Evolutionary conservation across 35 echinoderm and acorn worm genomes (phyloP).

Genomic region (Nesometra sesokonis): DNA sequence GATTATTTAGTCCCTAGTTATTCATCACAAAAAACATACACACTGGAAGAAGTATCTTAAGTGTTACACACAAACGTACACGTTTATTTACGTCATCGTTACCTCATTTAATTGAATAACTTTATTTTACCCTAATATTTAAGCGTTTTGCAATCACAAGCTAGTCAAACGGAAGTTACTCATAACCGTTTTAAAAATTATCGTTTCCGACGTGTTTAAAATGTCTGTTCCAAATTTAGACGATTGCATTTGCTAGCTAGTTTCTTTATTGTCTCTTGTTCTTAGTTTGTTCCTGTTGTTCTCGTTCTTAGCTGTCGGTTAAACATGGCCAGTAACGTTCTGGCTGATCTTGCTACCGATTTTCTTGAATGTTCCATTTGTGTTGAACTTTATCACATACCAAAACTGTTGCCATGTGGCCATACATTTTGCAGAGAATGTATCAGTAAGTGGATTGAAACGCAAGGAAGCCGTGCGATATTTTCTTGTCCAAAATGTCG

Average conservation of each 20-base stretch:
- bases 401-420: neutral
- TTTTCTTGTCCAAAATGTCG: neutral
- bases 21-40: too few species aligned
- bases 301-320: neutral
- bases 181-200: neutral
- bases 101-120: neutral
- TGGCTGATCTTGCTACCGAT: neutral
- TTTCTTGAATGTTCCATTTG: neutral
- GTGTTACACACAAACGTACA: too few species aligned
- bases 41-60: too few species aligned
- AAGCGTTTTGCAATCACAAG: neutral
- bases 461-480: neutral
- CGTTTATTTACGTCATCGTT: too few species aligned
- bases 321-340: neutral
- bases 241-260: neutral
- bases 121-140: neutral
- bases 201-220: neutral
- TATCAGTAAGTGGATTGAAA: neutral
- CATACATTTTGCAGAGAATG: neutral
- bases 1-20: too few species aligned
- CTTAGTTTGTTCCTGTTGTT: too few species aligned
- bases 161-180: neutral
- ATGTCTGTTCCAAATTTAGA: neutral
- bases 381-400: neutral
- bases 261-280: neutral